These are phyloP conservation scores for Epinephelus lanceolatus DNA, from an alignment of 2,113 vertebrate species.

Conservation along the genomic window DNA sequence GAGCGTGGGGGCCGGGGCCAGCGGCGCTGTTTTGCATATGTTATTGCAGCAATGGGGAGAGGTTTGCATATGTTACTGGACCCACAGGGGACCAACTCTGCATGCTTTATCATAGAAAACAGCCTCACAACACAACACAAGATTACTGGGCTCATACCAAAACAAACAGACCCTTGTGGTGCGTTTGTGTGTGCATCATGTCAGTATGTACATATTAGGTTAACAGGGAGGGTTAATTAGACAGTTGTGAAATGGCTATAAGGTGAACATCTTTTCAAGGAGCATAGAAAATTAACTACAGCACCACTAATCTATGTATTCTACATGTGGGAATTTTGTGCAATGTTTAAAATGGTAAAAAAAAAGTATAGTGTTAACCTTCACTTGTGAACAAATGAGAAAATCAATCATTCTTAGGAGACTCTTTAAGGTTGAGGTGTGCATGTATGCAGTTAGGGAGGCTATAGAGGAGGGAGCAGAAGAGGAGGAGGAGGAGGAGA, in stretches of 20 bases:
- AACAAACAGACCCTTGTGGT: slow-evolving; percentile 64
- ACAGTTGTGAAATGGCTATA: slow-evolving; percentile 57
- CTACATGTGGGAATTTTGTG: slow-evolving; percentile 19
- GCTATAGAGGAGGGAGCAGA: background rate
- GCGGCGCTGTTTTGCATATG: slow-evolving; percentile 78
- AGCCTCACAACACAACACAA: slow-evolving; percentile 66
- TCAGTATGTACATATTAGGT: slow-evolving; percentile 55
- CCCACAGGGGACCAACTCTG: slow-evolving; percentile 68
- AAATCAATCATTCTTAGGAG: slow-evolving; percentile 11
- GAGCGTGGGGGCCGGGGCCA: slow-evolving; percentile 57
- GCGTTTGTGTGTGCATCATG: slow-evolving; percentile 39
- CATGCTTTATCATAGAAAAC: slow-evolving; percentile 78
- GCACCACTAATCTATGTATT: slow-evolving; percentile 42
- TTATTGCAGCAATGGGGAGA: slow-evolving; percentile 76
- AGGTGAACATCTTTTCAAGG: slow-evolving; percentile 51
- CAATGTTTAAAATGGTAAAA: slow-evolving; percentile 13
- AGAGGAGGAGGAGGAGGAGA: background rate
- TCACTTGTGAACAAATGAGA: slow-evolving; percentile 2
- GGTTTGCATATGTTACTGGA: slow-evolving; percentile 82
- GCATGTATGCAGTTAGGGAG: slow-evolving; percentile 8
- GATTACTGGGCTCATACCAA: slow-evolving; percentile 67
- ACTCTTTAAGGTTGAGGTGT: slow-evolving; percentile 40
- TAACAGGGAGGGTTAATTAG: slow-evolving; percentile 61
- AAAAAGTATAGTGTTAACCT: slow-evolving; percentile 36
- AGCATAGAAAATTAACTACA: slow-evolving; percentile 27